Base-by-base conservation (phyloP, 2,888 invertebrate species). In the Napeogenes inachia region DNA sequence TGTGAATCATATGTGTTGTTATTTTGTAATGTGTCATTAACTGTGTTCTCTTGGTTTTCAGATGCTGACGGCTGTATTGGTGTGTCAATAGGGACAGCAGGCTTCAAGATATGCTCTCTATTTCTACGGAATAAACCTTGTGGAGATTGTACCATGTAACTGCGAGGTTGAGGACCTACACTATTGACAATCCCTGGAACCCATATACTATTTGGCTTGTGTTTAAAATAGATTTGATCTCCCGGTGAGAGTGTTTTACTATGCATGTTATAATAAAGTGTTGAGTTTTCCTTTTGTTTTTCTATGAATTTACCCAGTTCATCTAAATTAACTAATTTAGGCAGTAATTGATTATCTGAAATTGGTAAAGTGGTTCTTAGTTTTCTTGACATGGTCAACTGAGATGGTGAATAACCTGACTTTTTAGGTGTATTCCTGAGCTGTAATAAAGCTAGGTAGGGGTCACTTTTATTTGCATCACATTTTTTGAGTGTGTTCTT, bases 351-450 rank as follows among this genome's bases (percentile, higher is more conserved):
- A 6, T 21, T 21, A 30, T 21, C 13, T 45, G 10, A 10, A 13
- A 21, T 8, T 32, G 56, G 56, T 12, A 56, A 13, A 5, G 4
- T 45, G n/a, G 56, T 45, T 12, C 56, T 21, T 30, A 56, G 21
- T 1, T 30, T 45, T 30, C 56, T 13, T 6, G 56, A 56, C 56
- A 56, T 56, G 21, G 4, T 4, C 5, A 45, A 4, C 21, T 56
- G 21, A 5, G 56, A 21, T 13, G 56, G 56, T 21, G 56, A 56
- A 12, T 56, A 42, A 30, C 4, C 21, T 21, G 4, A 38, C 4
- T 10, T 5, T 45, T 42, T 56, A 21, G 56, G 56, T 4, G 56
- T 56, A 56, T 56, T 45, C 5, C 56, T 42, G n/a, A 45, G 45
- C 13, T 30, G 45, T 30, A 56, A 45, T 32, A 56, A 10, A 6